A percentile compares a stretch with the other conserved stretches of the same genome.
phyloP scores from a whole-genome alignment of 2,797 vertebrate genomes.

The Psittacula derbiana region DNA sequence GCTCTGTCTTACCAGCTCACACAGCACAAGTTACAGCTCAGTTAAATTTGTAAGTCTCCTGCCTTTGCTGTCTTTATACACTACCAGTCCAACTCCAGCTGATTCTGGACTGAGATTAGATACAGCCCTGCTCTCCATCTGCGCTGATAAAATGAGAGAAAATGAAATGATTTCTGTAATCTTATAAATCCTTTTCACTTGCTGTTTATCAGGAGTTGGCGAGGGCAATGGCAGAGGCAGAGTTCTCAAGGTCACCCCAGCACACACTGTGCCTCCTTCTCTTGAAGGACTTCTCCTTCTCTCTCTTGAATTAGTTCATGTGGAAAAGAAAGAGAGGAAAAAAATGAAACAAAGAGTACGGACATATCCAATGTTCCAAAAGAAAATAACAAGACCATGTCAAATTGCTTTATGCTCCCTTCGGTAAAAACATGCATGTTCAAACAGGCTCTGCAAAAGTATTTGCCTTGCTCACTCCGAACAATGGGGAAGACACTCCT shows the following conservation, averaged over 20 bases:
- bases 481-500: conserved; percentile 30
- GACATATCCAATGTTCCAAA: not conserved
- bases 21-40: not conserved
- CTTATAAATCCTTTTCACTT: not conserved
- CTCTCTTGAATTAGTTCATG: not conserved
- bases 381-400: conserved; percentile 13
- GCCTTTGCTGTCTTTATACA: conserved; percentile 10
- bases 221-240: not conserved
- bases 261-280: not conserved
- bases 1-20: not conserved
- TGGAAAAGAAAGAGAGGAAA: not conserved
- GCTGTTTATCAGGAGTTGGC: not conserved
- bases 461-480: conserved; percentile 8
- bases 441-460: conserved; percentile 46
- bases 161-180: conserved; percentile 11
- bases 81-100: conserved; percentile 21
- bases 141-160: conserved; percentile 26
- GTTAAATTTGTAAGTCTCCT: not conserved
- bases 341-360: not conserved
- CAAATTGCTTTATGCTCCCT: conserved; percentile 26
- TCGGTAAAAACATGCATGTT: conserved; percentile 29
- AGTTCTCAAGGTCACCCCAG: not conserved
- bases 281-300: not conserved
- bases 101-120: conserved; percentile 60
- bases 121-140: conserved; percentile 41